phyloP scores from a whole-genome alignment of 2,113 vertebrate genomes.

The Herpetotheres cachinnans region DNA sequence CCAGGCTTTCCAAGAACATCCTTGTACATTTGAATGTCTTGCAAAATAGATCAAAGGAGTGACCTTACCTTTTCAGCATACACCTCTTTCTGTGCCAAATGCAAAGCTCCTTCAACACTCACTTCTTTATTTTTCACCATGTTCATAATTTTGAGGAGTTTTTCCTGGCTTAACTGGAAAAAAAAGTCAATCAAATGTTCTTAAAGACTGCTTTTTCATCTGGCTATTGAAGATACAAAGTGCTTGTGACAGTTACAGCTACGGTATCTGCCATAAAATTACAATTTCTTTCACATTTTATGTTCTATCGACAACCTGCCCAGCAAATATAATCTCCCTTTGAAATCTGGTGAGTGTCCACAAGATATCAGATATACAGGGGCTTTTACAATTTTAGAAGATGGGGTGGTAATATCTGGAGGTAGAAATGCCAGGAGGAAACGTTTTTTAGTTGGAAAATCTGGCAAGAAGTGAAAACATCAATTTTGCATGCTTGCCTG shows the following conservation, averaged over 20 bases:
- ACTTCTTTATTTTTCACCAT: constrained; percentile 80
- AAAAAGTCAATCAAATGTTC: not conserved
- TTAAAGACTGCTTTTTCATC: not conserved
- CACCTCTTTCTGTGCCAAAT: constrained; percentile 64
- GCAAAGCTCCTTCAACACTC: constrained; percentile 76
- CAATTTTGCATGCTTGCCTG: not conserved
- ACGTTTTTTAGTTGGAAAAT: not conserved
- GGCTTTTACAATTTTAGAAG: constrained; percentile 7
- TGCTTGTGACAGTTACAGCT: not conserved
- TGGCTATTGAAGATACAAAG: not conserved
- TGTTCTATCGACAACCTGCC: not conserved
- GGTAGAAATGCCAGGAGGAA: constrained; percentile 22
- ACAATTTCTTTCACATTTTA: constrained; percentile 17
- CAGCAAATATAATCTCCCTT: constrained; percentile 22
- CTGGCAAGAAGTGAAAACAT: not conserved
- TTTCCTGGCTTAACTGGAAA: constrained; percentile 32
- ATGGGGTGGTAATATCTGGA: not conserved
- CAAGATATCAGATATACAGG: not conserved
- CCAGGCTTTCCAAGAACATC: not conserved
- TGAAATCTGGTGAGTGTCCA: constrained; percentile 4
- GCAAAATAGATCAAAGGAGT: not conserved
- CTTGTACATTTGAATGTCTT: not conserved
- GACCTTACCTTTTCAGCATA: not conserved
- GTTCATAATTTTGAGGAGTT: constrained; percentile 66
- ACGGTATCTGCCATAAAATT: not conserved